Conservation (phyloP, 2,797 vertebrate genomes). For the Chaenodraco wilsoni region DNA sequence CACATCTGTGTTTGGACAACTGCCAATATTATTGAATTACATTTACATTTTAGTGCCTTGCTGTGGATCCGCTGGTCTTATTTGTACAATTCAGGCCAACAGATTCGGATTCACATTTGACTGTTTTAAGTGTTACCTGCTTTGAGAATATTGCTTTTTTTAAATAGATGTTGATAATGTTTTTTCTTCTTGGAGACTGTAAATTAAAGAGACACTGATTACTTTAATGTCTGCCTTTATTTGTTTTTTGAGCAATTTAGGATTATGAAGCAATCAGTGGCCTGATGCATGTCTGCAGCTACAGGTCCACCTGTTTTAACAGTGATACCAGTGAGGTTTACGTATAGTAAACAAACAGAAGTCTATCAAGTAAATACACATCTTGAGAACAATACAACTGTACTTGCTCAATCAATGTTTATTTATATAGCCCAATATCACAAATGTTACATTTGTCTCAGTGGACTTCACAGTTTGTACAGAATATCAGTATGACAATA, state of each 20-base stretch:
- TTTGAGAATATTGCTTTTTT: slow-evolving; percentile 53
- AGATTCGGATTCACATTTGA: slow-evolving; percentile 45
- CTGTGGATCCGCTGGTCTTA: slow-evolving; percentile 63
- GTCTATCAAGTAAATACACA: background rate
- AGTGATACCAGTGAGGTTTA: background rate
- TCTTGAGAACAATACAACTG: background rate
- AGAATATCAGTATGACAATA: too few relatives aligned
- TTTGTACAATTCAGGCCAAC: slow-evolving; percentile 54
- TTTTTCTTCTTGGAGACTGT: slow-evolving; percentile 64
- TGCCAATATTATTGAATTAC: background rate
- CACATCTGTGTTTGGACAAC: slow-evolving; percentile 3
- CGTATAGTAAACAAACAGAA: background rate
- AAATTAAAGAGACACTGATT: slow-evolving; percentile 78
- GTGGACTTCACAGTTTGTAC: too few relatives aligned
- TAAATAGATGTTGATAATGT: slow-evolving; percentile 57
- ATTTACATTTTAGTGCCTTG: slow-evolving; percentile 54
- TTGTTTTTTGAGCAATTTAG: slow-evolving; percentile 29
- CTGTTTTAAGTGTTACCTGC: slow-evolving; percentile 48
- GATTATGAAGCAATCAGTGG: background rate
- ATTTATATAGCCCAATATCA: too few relatives aligned
- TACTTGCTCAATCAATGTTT: background rate
- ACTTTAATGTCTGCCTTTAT: slow-evolving; percentile 32
- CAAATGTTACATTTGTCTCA: too few relatives aligned
- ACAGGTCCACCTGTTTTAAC: background rate
- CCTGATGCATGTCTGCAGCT: background rate